phyloP scores from a whole-genome alignment of 2,888 invertebrate species.

The Muscina levida region DNA sequence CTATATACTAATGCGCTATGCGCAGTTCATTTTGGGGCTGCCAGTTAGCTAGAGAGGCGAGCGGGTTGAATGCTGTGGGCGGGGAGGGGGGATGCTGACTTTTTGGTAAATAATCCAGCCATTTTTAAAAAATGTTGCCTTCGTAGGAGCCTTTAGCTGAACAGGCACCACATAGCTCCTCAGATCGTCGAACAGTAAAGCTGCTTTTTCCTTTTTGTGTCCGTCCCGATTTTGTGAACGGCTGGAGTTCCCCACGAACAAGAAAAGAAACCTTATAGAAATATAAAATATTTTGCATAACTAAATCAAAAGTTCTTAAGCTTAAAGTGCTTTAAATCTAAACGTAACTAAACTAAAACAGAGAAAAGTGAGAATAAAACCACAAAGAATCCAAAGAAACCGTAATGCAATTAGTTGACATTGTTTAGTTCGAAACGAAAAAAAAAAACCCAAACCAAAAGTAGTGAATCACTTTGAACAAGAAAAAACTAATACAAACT shows the following conservation, averaged over 20 bases:
- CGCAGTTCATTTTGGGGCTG: slow-evolving; percentile 49
- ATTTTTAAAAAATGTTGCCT: slow-evolving; percentile 72
- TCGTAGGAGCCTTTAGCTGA: slow-evolving; percentile 75
- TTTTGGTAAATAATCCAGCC: slow-evolving; percentile 67
- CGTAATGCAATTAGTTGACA: slow-evolving; percentile 13
- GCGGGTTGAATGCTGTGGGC: slow-evolving; percentile 13
- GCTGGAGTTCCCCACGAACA: slow-evolving; percentile 59
- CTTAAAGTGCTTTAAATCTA: slow-evolving; percentile 52
- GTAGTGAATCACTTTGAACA: slow-evolving; percentile 45
- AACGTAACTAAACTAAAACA: slow-evolving; percentile 27
- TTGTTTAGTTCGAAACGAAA: neutral
- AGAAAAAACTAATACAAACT: neutral
- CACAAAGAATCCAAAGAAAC: slow-evolving; percentile 31
- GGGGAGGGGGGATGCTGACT: slow-evolving; percentile 30
- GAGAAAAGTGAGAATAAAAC: slow-evolving; percentile 42
- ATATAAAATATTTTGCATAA: slow-evolving; percentile 22
- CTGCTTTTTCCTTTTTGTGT: slow-evolving; percentile 74
- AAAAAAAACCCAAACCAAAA: slow-evolving; percentile 14
- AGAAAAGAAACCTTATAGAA: slow-evolving; percentile 29
- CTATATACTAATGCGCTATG: slow-evolving; percentile 49
- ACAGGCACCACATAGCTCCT: slow-evolving; percentile 78
- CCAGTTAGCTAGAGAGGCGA: no score
- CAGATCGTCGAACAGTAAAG: slow-evolving; percentile 80
- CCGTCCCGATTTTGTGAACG: slow-evolving; percentile 70
- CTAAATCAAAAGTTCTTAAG: slow-evolving; percentile 27